phyloP scores from a whole-genome alignment of 1,140 invertebrate species.

The Bombus turneri region DNA sequence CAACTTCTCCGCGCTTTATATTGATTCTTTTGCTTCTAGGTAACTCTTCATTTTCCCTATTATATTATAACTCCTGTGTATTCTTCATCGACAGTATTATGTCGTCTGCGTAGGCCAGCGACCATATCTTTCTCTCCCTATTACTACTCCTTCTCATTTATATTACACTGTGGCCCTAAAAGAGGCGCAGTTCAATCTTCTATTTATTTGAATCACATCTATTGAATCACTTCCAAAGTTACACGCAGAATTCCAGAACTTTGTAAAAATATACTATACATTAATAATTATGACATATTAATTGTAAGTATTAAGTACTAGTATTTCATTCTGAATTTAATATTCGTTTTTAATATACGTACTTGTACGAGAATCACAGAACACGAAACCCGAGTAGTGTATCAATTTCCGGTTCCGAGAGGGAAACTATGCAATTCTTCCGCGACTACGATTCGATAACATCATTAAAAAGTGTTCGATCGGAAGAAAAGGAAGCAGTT shows the following conservation, averaged over 20 bases:
- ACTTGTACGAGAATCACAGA: not conserved
- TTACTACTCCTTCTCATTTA: too few species aligned
- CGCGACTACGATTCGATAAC: slow-evolving; percentile 11
- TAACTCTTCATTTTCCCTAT: too few species aligned
- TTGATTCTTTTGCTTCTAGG: too few species aligned
- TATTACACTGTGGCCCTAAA: too few species aligned
- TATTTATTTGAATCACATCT: not conserved
- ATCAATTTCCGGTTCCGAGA: slow-evolving; percentile 39
- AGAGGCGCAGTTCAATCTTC: too few species aligned
- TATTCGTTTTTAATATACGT: not conserved
- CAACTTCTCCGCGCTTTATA: too few species aligned
- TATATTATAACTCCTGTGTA: too few species aligned
- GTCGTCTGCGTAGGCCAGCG: too few species aligned
- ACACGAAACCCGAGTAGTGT: not conserved
- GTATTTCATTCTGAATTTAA: not conserved
- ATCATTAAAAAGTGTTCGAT: not conserved
- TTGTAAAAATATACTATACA: too few species aligned
- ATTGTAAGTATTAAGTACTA: not conserved
- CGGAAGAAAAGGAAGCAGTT: not conserved
- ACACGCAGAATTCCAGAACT: too few species aligned
- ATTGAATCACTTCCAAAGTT: not conserved
- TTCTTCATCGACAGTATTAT: too few species aligned
- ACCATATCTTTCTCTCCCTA: too few species aligned
- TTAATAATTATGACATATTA: not conserved
- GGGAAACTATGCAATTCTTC: slow-evolving; percentile 37